Evolutionary conservation across 2,888 invertebrate species (phyloP).

Genomic region (Sycophila texana): DNA sequence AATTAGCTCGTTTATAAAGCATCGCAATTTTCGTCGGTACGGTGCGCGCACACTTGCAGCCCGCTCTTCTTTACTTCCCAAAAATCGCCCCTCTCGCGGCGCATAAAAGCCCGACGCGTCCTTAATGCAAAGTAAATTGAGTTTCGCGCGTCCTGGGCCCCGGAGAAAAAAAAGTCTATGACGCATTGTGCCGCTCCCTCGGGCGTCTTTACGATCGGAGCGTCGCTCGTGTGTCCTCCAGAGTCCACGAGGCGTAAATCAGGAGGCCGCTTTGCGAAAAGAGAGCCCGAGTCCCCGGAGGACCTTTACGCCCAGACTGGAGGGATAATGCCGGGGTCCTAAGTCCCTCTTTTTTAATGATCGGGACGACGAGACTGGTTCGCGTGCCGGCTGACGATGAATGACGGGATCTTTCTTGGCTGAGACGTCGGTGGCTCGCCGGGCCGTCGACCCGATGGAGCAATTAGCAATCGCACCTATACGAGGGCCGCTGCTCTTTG

Average conservation of each 20-base stretch:
- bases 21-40: too few relatives aligned
- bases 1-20: too few relatives aligned
- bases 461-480: too few relatives aligned
- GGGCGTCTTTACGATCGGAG: constrained; percentile 46
- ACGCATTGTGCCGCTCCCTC: constrained; percentile 22
- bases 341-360: constrained; percentile 41
- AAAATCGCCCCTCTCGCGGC: constrained; percentile 22
- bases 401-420: not conserved
- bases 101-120: not conserved
- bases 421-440: not conserved
- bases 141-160: not conserved
- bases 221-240: not conserved
- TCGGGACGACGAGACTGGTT: not conserved
- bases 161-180: not conserved
- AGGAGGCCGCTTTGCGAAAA: not conserved
- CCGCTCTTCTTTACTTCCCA: too few relatives aligned
- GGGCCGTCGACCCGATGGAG: too few relatives aligned
- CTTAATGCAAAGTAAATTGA: constrained; percentile 46
- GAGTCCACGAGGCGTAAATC: constrained; percentile 26
- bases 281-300: too few relatives aligned
- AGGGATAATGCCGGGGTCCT: not conserved
- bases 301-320: not conserved
- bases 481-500: not conserved
- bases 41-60: too few relatives aligned
- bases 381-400: constrained; percentile 4